A percentile compares a stretch with the other conserved stretches of the same genome.
These are phyloP conservation scores for Ruditapes philippinarum DNA, from an alignment of 1,140 invertebrate genomes.

Conservation along the genomic window DNA sequence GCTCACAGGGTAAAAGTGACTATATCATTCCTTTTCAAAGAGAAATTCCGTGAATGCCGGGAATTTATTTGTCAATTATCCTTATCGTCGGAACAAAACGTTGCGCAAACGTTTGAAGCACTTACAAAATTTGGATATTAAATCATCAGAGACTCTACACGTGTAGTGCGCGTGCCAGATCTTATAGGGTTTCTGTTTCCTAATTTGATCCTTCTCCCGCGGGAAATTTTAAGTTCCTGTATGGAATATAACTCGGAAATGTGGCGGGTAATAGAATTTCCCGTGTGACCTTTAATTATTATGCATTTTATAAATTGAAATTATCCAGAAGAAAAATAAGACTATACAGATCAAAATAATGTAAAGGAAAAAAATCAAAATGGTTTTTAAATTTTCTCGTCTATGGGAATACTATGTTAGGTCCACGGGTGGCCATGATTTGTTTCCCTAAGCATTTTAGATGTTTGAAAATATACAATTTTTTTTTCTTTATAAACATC, in stretches of 20 bases:
- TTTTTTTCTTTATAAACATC: too few relatives aligned
- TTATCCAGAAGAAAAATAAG: too few relatives aligned
- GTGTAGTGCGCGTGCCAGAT: neutral
- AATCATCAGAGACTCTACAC: neutral
- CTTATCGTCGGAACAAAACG: neutral
- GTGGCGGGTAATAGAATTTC: constrained; percentile 5
- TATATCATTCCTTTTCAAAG: neutral
- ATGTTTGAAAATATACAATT: too few relatives aligned
- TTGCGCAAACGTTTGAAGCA: constrained; percentile 39
- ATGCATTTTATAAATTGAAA: neutral
- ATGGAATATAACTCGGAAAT: constrained; percentile 4
- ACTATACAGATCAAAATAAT: too few relatives aligned
- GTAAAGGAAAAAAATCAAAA: too few relatives aligned
- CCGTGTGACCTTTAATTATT: constrained; percentile 1
- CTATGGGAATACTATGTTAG: too few relatives aligned
- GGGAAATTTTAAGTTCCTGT: constrained; percentile 1
- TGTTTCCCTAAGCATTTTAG: too few relatives aligned
- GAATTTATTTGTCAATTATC: constrained; percentile 7
- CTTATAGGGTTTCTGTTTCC: constrained; percentile 35
- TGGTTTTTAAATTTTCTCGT: too few relatives aligned
- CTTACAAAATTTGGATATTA: constrained; percentile 26
- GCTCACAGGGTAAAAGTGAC: too few relatives aligned
- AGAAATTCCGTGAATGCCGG: neutral
- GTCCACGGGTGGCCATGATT: too few relatives aligned
- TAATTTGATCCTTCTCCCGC: constrained; percentile 20